Base-by-base conservation (phyloP, 1,140 invertebrate species). In the Akabosia matsudoensis region DNA sequence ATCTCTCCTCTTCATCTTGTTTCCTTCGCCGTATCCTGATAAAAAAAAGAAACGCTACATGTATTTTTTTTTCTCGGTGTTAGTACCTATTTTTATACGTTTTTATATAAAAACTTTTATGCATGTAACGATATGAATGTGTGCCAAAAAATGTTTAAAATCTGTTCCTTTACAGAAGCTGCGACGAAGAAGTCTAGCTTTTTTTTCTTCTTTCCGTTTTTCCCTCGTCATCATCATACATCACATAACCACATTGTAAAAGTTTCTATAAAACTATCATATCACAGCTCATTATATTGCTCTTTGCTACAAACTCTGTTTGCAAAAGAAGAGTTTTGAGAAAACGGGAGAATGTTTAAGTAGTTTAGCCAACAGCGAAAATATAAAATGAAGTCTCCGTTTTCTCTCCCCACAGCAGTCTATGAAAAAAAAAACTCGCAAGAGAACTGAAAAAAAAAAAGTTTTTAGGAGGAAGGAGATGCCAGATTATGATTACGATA, bases 201-300 rank as follows among this genome's bases (percentile, higher is more conserved):
- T 30, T 28, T 22, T 67, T 22, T 67, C n/a, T 24, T 30, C 22
- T 56, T 22, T 56, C 24, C 10, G 24, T 56, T 22, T 56, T 56
- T 56, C 24, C 10, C 61, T 30, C 61, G 61, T 31, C 24, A 30
- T 30, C 61, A 67, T 31, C 61, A 67, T 67, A 67, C 61, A 67
- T 67, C 61, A 67, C 61, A 67, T 67, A 67, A 67, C 61, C 61
- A 67, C 61, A 31, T 67, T 67, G 61, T 67, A 67, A 67, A 67
- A 67, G 24, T 67, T 30, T 4, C 7, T 67, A 67, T 67, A 67
- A 67, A 67, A 67, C 26, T 30, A 67, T 67, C 61, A 67, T 67
- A 67, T 67, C 61, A 67, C 61, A 67, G 61, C 61, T 67, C 61
- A 67, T 67, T 67, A 67, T 67, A 30, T 30, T 67, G 1, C 61